These are phyloP conservation scores for Ferrisia virgata DNA, from an alignment of 2,888 invertebrate species.

Conservation along the genomic window DNA sequence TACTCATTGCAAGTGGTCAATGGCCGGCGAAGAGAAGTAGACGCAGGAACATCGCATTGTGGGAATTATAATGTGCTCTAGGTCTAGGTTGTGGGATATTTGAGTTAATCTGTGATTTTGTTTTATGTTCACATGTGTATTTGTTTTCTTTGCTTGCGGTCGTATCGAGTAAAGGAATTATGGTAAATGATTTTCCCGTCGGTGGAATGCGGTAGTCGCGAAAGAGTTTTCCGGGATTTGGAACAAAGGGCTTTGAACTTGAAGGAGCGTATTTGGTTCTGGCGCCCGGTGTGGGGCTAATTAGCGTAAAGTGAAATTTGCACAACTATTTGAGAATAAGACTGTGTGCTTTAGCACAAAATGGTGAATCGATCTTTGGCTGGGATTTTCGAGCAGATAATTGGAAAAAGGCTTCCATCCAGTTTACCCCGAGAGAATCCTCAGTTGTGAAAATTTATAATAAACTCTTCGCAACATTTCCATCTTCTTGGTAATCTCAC, in stretches of 20 bases:
- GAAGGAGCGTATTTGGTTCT: no score
- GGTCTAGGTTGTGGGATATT: slow-evolving; percentile 19
- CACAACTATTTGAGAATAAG: no score
- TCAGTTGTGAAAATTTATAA: no score
- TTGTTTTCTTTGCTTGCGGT: not conserved
- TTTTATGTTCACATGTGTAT: not conserved
- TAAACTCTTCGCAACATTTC: no score
- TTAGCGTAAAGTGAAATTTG: no score
- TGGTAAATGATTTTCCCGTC: not conserved
- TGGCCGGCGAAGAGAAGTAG: not conserved
- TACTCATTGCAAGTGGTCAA: not conserved
- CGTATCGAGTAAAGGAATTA: not conserved
- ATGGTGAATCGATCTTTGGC: no score
- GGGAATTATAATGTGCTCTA: not conserved
- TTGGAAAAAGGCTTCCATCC: no score
- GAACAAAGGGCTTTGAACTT: no score
- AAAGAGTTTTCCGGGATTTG: not conserved
- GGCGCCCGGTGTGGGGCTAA: not conserved
- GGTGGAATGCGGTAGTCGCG: not conserved
- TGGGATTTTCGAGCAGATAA: no score
- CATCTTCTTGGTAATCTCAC: no score
- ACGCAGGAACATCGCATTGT: not conserved
- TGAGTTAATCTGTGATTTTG: not conserved
- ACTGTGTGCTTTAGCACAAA: no score
- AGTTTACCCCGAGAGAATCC: no score